Evolutionary conservation across 1,140 invertebrate genomes (phyloP).

Genomic region (Cryptotermes secundus): DNA sequence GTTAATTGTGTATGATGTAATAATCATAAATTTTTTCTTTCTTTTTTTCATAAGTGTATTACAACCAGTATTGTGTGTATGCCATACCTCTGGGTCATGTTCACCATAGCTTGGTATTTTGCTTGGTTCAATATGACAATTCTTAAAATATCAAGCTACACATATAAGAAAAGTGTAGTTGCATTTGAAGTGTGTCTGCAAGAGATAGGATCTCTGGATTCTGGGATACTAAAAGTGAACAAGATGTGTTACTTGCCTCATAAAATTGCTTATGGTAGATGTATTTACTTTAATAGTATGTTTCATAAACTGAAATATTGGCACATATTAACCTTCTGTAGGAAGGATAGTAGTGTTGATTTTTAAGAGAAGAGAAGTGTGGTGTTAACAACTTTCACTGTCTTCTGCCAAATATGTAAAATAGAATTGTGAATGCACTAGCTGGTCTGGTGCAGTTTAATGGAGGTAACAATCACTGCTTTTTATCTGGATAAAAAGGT

Average conservation of each 20-base stretch:
- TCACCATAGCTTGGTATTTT: neutral
- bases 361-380: neutral
- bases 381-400: neutral
- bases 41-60: too few species aligned
- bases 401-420: neutral
- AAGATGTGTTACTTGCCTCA: neutral
- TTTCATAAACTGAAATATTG: too few species aligned
- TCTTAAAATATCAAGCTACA: neutral
- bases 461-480: neutral
- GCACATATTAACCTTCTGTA: neutral
- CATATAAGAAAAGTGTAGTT: neutral
- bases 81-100: too few species aligned
- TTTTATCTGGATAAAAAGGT: too few species aligned
- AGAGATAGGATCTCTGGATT: neutral
- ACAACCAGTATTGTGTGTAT: too few species aligned
- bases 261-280: neutral
- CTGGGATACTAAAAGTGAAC: neutral
- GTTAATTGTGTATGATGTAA: too few species aligned
- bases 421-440: neutral
- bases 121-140: neutral
- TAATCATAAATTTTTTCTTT: too few species aligned
- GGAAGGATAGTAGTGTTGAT: neutral
- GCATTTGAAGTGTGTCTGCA: neutral
- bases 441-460: neutral
- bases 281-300: neutral